These are phyloP conservation scores for Benthochromis sp. DNA, from an alignment of 2,113 vertebrate genomes.

Conservation along the genomic window DNA sequence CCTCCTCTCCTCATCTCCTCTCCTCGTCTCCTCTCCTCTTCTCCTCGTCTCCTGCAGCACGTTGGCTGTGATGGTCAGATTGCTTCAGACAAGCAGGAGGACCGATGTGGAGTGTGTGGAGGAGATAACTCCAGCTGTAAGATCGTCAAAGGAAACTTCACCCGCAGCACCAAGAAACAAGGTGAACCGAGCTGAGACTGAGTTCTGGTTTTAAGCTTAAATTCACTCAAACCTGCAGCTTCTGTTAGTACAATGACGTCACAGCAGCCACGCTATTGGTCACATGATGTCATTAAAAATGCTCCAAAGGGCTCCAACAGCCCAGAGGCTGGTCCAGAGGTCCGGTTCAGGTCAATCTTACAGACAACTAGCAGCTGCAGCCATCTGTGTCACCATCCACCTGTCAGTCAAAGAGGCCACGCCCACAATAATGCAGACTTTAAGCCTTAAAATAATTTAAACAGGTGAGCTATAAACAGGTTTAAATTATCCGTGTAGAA, in stretches of 20 bases:
- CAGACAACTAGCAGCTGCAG: neutral
- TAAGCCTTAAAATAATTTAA: neutral
- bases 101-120: constrained; percentile 91
- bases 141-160: constrained; percentile 90
- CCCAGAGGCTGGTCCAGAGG: neutral
- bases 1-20: fast-evolving
- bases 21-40: fast-evolving
- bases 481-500: neutral
- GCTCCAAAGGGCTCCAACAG: neutral
- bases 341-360: neutral
- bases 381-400: neutral
- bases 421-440: neutral
- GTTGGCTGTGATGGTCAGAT: constrained; percentile 93
- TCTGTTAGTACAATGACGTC: neutral
- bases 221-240: neutral
- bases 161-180: constrained; percentile 81
- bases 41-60: constrained; percentile 67
- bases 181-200: constrained; percentile 53
- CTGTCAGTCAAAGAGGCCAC: neutral
- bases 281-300: neutral
- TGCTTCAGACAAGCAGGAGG: constrained; percentile 86
- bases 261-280: neutral
- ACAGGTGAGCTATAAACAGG: neutral
- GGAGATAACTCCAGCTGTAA: constrained; percentile 92
- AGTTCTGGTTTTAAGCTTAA: neutral